Evolutionary conservation across 2,888 invertebrate genomes (phyloP).

Genomic region (Apamea anceps): DNA sequence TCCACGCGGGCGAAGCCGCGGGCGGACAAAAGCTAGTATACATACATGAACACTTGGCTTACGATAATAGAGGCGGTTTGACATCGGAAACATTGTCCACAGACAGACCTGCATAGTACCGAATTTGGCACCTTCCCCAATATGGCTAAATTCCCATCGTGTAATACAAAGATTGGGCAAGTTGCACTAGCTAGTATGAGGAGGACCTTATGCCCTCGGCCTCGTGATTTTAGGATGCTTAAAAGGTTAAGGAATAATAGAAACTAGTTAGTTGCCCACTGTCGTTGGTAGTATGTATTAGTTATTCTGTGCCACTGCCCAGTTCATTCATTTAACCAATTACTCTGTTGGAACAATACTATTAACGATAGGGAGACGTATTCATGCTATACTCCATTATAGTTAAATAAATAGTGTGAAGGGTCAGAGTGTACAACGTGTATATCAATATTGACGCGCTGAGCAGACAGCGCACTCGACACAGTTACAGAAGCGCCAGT

Average conservation of each 20-base stretch:
- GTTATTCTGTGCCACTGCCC: too few species aligned
- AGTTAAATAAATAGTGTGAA: constrained; percentile 2
- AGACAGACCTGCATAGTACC: background rate
- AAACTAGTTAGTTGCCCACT: background rate
- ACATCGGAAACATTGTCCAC: background rate
- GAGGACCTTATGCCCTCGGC: background rate
- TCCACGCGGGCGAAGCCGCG: too few species aligned
- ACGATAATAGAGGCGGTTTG: background rate
- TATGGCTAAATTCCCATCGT: background rate
- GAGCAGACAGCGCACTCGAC: background rate
- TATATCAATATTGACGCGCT: background rate
- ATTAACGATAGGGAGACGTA: background rate
- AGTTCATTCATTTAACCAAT: background rate
- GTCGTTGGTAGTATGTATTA: too few species aligned
- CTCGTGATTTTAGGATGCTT: background rate
- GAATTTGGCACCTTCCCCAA: background rate
- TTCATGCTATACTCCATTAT: constrained; percentile 8
- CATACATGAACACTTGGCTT: background rate
- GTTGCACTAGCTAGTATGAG: background rate
- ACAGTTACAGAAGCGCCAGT: background rate
- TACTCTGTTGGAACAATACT: background rate
- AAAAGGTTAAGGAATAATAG: background rate
- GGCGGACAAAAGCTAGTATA: background rate
- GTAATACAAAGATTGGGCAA: background rate
- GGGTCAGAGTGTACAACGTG: background rate